Evolutionary conservation across 2,888 invertebrate genomes (phyloP), one percentile per base, ranked within the genome.

Genomic region (Parnassius apollo): DNA sequence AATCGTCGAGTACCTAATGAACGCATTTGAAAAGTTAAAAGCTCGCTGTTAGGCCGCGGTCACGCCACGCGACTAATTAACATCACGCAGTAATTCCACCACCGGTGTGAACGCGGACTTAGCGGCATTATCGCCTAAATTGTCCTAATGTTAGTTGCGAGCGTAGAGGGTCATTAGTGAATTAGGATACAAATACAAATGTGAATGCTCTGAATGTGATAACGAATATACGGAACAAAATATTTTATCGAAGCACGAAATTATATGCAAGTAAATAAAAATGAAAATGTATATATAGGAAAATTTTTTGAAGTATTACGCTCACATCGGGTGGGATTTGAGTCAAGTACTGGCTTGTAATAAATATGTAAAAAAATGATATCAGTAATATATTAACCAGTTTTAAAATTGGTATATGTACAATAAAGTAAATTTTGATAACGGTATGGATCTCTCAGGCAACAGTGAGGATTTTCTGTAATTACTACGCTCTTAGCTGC

Each of bases 21-120:
- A 85, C 77, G 81, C 85, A 81, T 89, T 89, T 85, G 88, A 89
- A 90, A 90, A 91, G 90, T 89, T 89, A 88, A 86, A 89, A 87
- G 88, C 88, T 77, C 76, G 73, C 75, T 72, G 75, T 81, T 86
- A 85, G 86, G 85, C 81, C 75, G 78, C 72, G 74, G 69, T 66
- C 79, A 81, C 81, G 71, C 73, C 73, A 70, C 69, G 72, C 82
- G 80, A 83, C 86, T 86, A 89, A 90, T 90, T 89, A 88, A 82
- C 85, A 77, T 75, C 75, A 77, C 74, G 71, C 77, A 73, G 76
- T 85, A 85, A 85, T 85, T 73, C 81, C 79, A 75, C 75, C 72
- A 72, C 74, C 74, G 75, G 83, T 83, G 85, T 85, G 82, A 74
- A 80, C 75, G 82, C 77, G 85, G 87, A 87, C 89, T 91, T 90